Base-by-base conservation (phyloP, 1,140 invertebrate genomes). In the Brachionus plicatilis region DNA sequence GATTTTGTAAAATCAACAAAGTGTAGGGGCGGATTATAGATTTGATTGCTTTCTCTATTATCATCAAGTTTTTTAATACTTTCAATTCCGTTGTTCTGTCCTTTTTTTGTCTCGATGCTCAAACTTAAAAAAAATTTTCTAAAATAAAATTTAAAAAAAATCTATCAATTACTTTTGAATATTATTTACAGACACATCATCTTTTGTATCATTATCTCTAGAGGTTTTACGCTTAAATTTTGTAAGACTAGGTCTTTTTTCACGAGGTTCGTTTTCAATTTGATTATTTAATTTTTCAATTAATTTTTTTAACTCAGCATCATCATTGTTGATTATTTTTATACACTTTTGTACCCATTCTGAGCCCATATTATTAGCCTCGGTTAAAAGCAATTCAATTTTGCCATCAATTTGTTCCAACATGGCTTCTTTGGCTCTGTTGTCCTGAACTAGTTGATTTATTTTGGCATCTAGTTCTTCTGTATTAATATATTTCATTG, bases 401-500 rank as follows among this genome's bases (percentile, higher is more conserved):
- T 82, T 82, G 1, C 3, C 24, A 47, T 82, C 53, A 24, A 65
- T 47, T 68, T 82, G 53, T 68, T 82, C 79, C 11, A 82, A 45
- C 3, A 82, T 20, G 20, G 29, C 27, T 41, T 45, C 37, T 47
- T 82, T 82, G 11, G 37, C 60, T 47, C 53, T 17, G 14, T 82
- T 82, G 14, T 82, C 79, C 20, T 82, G 53, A 43, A 65, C 17
- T 24, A 82, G 12, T 1, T 41, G 53, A 37, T 20, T 82, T 12
- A 82, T 60, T 68, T 82, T 82, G 9, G n/a, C 9, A 29, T 82
- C 79, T n/a, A 82, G n/a, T 41, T 82, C 79, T 8, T 82, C 53
- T 41, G 53, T 60, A 47, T 82, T 82, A 1, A 27, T 65, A 47
- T 65, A 68, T 47, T 82, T 82, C 20, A 65, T 24, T 43, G 79